A percentile compares a stretch with the other conserved stretches of the same genome.
phyloP scores from a whole-genome alignment of 2,113 vertebrate genomes.

The Dromaius novaehollandiae region DNA sequence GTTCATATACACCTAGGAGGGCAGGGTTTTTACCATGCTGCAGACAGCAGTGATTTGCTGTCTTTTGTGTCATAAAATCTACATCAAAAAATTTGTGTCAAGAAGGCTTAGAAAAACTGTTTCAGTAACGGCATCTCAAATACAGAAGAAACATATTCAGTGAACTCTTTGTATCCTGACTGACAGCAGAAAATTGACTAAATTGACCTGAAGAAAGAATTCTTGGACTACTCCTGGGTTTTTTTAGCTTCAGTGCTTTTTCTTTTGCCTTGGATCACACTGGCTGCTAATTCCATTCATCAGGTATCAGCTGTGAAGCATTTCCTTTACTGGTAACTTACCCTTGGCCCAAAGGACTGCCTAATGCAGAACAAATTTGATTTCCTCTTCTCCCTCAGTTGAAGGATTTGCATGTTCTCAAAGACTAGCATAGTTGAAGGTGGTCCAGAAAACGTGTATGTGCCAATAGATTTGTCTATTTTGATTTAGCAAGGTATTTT shows the following conservation, averaged over 20 bases:
- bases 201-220: background rate
- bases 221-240: background rate
- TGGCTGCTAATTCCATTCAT: background rate
- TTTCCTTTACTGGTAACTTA: background rate
- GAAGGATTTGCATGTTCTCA: background rate
- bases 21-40: background rate
- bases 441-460: background rate
- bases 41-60: background rate
- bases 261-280: background rate
- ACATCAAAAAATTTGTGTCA: background rate
- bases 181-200: background rate
- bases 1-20: background rate
- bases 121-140: background rate
- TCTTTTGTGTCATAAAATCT: background rate
- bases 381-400: background rate
- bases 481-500: background rate
- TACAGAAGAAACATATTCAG: background rate
- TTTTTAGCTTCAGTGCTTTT: background rate
- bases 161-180: background rate
- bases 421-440: background rate
- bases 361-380: background rate
- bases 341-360: background rate
- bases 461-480: background rate
- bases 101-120: background rate
- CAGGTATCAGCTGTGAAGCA: background rate